phyloP scores from a whole-genome alignment of 2,888 invertebrate genomes.

The Troides aeacus region DNA sequence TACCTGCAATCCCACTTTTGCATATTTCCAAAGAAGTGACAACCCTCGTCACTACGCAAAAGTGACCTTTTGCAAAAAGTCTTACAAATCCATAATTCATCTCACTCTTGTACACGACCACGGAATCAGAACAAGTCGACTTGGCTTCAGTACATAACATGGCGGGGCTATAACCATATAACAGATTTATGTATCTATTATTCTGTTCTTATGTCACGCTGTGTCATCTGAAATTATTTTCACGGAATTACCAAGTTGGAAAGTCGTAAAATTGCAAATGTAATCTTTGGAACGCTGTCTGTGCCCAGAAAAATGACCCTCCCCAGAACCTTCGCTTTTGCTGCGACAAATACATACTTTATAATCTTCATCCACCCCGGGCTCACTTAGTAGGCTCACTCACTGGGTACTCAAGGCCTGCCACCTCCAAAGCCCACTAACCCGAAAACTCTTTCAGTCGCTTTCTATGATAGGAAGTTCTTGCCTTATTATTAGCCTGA shows the following conservation, averaged over 20 bases:
- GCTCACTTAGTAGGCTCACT: too few relatives aligned
- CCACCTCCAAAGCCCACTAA: too few relatives aligned
- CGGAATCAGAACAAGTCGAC: conserved; percentile 16
- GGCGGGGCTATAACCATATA: conserved; percentile 13
- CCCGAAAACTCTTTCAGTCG: too few relatives aligned
- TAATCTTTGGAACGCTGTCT: too few relatives aligned
- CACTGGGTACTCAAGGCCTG: too few relatives aligned
- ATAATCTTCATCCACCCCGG: too few relatives aligned
- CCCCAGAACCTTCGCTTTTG: too few relatives aligned
- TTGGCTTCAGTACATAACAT: conserved; percentile 11
- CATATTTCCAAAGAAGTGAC: conserved; percentile 22
- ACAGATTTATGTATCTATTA: conserved; percentile 8
- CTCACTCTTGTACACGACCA: conserved; percentile 21
- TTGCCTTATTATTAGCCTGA: too few relatives aligned
- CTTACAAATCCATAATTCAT: conserved; percentile 24
- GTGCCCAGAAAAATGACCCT: too few relatives aligned
- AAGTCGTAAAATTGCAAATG: too few relatives aligned
- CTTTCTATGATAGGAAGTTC: too few relatives aligned
- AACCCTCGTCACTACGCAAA: conserved; percentile 22
- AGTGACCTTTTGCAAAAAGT: conserved; percentile 7
- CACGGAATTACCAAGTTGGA: not conserved
- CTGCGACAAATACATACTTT: too few relatives aligned
- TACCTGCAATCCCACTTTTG: not conserved
- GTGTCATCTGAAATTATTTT: conserved; percentile 15
- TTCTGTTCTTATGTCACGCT: conserved; percentile 15